Conservation (phyloP, 2,888 invertebrate species). For the Acleris sparsana region DNA sequence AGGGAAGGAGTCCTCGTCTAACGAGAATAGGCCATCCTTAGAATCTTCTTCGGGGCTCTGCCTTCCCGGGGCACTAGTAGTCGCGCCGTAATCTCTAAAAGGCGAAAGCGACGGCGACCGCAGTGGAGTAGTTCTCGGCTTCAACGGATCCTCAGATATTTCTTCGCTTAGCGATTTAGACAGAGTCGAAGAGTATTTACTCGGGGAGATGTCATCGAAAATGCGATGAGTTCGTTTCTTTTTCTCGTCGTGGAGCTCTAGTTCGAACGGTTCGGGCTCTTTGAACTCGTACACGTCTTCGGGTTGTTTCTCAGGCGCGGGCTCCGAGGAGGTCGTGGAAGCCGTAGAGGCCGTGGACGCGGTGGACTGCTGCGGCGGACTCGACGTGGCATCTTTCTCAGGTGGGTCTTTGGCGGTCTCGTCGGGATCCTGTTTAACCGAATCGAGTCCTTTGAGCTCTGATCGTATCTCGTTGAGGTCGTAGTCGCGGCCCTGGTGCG, state of each 20-base stretch:
- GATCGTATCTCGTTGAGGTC: constrained; percentile 93
- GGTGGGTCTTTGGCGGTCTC: constrained; percentile 57
- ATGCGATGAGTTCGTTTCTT: constrained; percentile 79
- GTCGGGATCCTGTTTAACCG: constrained; percentile 79
- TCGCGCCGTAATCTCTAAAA: constrained; percentile 68
- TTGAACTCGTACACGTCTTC: constrained; percentile 94
- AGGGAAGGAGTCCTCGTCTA: constrained; percentile 85
- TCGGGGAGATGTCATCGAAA: constrained; percentile 79
- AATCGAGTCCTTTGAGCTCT: constrained; percentile 90
- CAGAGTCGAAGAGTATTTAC: constrained; percentile 73
- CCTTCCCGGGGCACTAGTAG: constrained; percentile 83
- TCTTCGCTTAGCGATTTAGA: constrained; percentile 82
- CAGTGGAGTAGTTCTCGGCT: constrained; percentile 59
- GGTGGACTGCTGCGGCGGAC: constrained; percentile 44
- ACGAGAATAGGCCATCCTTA: constrained; percentile 84
- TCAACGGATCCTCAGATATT: constrained; percentile 74
- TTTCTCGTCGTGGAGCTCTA: constrained; percentile 87
- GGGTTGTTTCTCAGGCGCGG: constrained; percentile 68
- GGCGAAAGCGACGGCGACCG: constrained; percentile 76
- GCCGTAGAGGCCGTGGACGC: constrained; percentile 45
- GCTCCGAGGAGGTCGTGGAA: constrained; percentile 50
- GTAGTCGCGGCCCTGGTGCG: constrained; percentile 85
- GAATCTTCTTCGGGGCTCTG: constrained; percentile 86
- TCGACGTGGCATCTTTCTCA: constrained; percentile 52
- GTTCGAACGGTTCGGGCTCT: constrained; percentile 94